phyloP scores from a whole-genome alignment of 2,888 invertebrate genomes.

The Parnassius apollo region DNA sequence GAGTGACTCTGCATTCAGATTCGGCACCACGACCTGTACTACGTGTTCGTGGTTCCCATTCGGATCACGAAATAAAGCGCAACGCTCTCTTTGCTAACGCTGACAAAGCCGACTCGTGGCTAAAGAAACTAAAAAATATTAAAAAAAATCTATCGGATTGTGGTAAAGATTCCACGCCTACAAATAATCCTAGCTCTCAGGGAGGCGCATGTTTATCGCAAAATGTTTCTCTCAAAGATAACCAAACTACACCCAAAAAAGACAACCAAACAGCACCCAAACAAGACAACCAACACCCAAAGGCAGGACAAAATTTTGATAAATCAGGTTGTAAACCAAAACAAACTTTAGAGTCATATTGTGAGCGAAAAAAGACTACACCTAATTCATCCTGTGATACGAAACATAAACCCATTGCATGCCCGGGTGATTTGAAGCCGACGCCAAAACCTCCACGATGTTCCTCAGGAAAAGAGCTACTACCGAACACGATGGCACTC shows the following conservation, averaged over 20 bases:
- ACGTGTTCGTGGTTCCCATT: neutral
- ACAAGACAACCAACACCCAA: neutral
- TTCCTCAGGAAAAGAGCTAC: neutral
- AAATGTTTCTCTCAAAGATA: neutral
- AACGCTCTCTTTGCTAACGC: neutral
- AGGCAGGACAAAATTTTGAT: neutral
- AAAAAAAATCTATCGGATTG: slow-evolving; percentile 34
- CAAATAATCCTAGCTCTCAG: neutral
- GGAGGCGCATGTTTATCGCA: neutral
- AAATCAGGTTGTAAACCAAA: neutral
- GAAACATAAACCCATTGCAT: neutral
- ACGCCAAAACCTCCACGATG: neutral
- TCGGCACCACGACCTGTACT: neutral
- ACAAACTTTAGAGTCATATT: neutral
- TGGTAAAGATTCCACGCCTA: slow-evolving; percentile 16
- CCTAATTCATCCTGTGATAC: neutral
- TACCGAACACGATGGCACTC: neutral
- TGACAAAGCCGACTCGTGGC: slow-evolving; percentile 33
- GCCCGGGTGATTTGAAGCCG: neutral
- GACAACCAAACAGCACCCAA: neutral
- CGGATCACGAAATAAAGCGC: neutral
- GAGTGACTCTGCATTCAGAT: slow-evolving; percentile 4
- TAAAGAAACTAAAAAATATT: slow-evolving; percentile 35
- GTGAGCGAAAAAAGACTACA: neutral
- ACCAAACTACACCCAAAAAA: no score